These are phyloP conservation scores for Ctenosaura bakeri DNA, from an alignment of 2,797 vertebrate genomes.

Conservation along the genomic window DNA sequence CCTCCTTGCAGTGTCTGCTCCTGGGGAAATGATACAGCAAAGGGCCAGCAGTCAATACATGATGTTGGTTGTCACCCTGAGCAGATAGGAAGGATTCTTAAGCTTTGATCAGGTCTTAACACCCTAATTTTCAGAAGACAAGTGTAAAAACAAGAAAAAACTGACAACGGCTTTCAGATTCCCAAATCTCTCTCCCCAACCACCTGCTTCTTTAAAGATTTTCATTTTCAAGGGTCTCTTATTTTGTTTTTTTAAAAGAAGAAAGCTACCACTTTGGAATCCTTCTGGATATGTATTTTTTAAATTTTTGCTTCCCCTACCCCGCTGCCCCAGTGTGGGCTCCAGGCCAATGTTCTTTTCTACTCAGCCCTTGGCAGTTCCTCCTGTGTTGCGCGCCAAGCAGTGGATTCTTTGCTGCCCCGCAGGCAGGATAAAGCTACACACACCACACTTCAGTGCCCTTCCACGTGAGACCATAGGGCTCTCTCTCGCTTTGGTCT, in stretches of 20 bases:
- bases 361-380: conserved; percentile 66
- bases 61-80: not conserved
- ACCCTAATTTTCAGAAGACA: conserved; percentile 5
- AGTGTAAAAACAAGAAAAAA: conserved; percentile 5
- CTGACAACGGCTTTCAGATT: conserved; percentile 33
- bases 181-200: conserved; percentile 50
- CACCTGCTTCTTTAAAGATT: conserved; percentile 55
- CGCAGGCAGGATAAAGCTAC: conserved; percentile 34
- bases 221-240: conserved; percentile 52
- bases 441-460: conserved; percentile 5
- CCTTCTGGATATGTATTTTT: conserved; percentile 39
- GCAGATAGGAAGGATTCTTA: conserved; percentile 2
- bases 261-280: conserved; percentile 35
- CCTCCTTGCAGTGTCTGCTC: not conserved
- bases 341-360: conserved; percentile 60
- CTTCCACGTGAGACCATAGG: conserved; percentile 40
- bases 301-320: not conserved
- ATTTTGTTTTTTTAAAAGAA: conserved; percentile 55
- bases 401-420: conserved; percentile 51
- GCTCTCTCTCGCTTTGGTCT: not conserved
- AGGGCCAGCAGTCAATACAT: not conserved
- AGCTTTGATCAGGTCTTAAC: not conserved
- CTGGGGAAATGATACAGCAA: conserved; percentile 24
- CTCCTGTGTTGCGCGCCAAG: conserved; percentile 47
- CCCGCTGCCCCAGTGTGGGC: not conserved